Evolutionary conservation across 2,113 vertebrate genomes (phyloP), one percentile per base, ranked within the genome.

Genomic region (Peromyscus polionotus): DNA sequence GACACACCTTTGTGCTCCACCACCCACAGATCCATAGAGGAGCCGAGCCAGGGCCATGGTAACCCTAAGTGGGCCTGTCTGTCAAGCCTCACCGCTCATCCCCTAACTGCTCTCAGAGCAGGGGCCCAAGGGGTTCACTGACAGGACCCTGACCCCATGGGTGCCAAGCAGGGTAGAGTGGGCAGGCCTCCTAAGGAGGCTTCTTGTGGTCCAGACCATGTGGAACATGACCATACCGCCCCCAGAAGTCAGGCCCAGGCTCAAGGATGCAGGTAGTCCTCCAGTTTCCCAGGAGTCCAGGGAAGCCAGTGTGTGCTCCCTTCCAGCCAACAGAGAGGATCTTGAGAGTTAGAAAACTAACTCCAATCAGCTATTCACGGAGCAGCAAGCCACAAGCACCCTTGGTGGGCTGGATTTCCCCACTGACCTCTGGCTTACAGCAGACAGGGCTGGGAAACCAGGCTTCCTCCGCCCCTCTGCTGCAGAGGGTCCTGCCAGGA

Each of bases 401-500:
- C 48, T 33, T 31, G 0, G 51, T 1, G 39, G 42, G 48, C 9
- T 3, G 16, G 68, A 39, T 57, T 81, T 9, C 48, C 33, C n/a
- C 3, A 36, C 26, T 54, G 7, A 19, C 24, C 16, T 2, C 2
- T 7, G 36, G 61, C 61, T 36, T 33, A 3, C 36, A 14, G 93
- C 1, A 76, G 61, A 12, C 39, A 14, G 89, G 24, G 28, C 54
- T 73, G 61, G 92, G 63, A 63, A 36, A 26, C 0, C 1, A 4
- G 59, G 10, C 61, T 36, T 68, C 75, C 92, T 54, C 63, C 54
- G 0, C 63, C 45, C 90, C 75, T 10, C 8, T 0, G 1, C 59
- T 11, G 7, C 16, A 9, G 88, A 96, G 94, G 94, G 93, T 94
- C 93, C 84, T 61, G 33, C 42, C 10, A 1, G 96, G 95, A 95